Percentiles rank a stretch among this genome's conserved stretches.
Evolutionary conservation across 2,113 vertebrate genomes (phyloP).

Genomic region (Sigmodon hispidus): DNA sequence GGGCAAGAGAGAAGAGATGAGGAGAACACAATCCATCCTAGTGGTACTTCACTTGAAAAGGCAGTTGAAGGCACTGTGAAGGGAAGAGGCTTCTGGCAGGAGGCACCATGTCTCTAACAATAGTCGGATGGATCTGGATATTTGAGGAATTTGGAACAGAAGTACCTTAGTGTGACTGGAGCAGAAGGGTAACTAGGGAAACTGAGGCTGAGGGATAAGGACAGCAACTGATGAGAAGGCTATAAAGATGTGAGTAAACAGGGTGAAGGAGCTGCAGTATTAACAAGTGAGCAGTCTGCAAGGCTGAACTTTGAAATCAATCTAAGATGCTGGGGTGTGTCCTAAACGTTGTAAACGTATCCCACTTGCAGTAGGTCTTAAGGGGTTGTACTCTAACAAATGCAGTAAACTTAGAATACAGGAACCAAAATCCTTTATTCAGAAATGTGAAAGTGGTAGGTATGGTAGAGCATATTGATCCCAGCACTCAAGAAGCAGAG

Average conservation of each 20-base stretch:
- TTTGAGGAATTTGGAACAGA: background rate
- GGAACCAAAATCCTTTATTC: conserved; percentile 1
- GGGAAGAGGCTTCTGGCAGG: background rate
- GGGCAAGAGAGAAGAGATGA: background rate
- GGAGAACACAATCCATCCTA: background rate
- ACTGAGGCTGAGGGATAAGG: background rate
- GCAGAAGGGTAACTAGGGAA: background rate
- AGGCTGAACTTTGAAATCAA: background rate
- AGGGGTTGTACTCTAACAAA: background rate
- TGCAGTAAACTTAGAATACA: background rate
- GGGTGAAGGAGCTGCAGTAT: background rate
- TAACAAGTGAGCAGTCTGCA: background rate
- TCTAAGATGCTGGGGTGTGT: background rate
- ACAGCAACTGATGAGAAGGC: background rate
- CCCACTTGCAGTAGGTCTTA: background rate
- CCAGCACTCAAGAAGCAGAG: background rate
- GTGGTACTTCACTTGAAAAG: background rate
- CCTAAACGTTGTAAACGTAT: background rate
- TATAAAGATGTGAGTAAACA: background rate
- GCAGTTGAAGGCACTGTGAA: background rate
- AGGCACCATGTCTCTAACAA: background rate
- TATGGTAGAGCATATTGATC: background rate
- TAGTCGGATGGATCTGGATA: background rate
- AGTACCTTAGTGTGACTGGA: background rate
- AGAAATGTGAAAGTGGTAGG: background rate